Base-by-base conservation (phyloP, 2,888 invertebrate genomes). In the Cremastinae sp. region DNA sequence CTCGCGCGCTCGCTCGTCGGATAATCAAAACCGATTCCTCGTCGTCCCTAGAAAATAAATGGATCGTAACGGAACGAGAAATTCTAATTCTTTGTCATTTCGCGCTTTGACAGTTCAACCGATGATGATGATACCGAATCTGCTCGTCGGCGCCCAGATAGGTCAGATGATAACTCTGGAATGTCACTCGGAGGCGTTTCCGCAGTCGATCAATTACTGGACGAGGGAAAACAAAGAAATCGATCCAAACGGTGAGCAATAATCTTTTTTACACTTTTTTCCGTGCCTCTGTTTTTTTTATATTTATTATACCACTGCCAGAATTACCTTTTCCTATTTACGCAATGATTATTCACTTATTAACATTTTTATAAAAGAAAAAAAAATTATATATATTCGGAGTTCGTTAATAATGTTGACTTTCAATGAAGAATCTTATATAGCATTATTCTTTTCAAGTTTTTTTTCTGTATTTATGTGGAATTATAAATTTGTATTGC, bases 171-270 rank as follows among this genome's bases (percentile, higher is more conserved):
- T 96, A 74, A 93, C 94, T 1, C 90, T 96, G 78, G 96, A 96
- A 87, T 96, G 96, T 84, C 93, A 94, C 86, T 95, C 95, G 0
- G 96, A 96, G 84, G 96, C 96, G 0, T 96, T 93, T 89, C 96
- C 96, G 1, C 95, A 95, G 87, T 95, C 96, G 34, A 95, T 96
- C 82, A 96, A 95, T 90, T 96, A 96, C 88, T 96, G 96, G 96
- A 94, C 94, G 64, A 92, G 94, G 82, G 93, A 93, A 66, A 92
- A 92, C 51, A 95, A 95, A 36, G 95, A 95, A 85, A 95, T 95
- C 74, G 93, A 95, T 80, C 93, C 95, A 70, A 93, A 94, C 84
- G 94, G 96, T 95, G 90, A 92, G 92, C 80, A 41, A 34, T 12
- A n/a, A n/a, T n/a, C n/a, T n/a, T n/a, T 7, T 53, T 34, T 12